Conservation (phyloP, 2,113 vertebrate species). For the Lonchura striata region DNA sequence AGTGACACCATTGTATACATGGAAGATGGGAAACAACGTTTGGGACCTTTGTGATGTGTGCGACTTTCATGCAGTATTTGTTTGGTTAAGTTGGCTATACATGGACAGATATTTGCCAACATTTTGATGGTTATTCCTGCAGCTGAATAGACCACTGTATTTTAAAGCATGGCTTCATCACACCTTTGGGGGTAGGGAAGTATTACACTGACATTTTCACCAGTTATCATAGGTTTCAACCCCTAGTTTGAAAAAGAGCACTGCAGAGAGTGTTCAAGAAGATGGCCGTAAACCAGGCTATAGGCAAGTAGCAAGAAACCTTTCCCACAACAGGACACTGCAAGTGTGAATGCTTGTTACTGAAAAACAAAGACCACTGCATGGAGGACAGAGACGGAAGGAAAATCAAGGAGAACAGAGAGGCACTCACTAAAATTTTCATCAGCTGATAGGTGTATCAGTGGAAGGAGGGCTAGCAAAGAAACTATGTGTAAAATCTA, state of each 20-base stretch:
- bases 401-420: not conserved
- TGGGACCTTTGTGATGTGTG: accelerated
- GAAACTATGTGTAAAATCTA: not conserved
- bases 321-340: not conserved
- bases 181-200: not conserved
- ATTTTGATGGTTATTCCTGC: not conserved
- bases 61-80: not conserved
- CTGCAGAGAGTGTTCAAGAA: not conserved
- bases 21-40: not conserved
- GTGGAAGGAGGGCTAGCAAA: not conserved
- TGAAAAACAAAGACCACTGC: not conserved
- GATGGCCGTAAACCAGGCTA: not conserved
- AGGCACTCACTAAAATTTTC: not conserved
- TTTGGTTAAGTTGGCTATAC: not conserved
- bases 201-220: not conserved
- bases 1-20: not conserved
- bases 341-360: not conserved
- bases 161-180: not conserved
- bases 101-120: not conserved
- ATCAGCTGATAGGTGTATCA: not conserved
- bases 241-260: not conserved
- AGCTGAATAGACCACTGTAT: not conserved
- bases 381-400: not conserved
- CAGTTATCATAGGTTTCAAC: not conserved
- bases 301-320: accelerated